A percentile compares a stretch with the other conserved stretches of the same genome.
Conservation (phyloP, 2,888 invertebrate genomes). For the Acleris literana region DNA sequence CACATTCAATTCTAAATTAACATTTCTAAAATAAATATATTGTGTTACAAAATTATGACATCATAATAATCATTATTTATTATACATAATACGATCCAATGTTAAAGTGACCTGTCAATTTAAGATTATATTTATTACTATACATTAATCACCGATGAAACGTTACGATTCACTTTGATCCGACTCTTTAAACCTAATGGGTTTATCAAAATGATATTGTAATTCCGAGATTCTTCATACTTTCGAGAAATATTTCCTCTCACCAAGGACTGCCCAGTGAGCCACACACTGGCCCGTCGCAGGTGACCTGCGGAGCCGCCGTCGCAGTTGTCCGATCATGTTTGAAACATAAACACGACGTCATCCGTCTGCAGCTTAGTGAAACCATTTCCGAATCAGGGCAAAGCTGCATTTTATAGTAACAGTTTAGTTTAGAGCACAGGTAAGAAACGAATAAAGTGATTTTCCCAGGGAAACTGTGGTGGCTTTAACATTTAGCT, state of each 20-base stretch:
- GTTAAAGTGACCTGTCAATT: conserved; percentile 31
- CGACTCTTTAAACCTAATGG: not conserved
- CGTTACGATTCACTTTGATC: conserved; percentile 21
- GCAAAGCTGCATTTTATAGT: no score
- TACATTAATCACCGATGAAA: not conserved
- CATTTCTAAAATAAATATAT: conserved; percentile 61
- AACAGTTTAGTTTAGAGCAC: no score
- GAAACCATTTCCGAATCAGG: no score
- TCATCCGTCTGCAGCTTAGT: no score
- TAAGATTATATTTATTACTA: conserved; percentile 21
- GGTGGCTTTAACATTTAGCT: no score
- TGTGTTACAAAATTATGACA: conserved; percentile 48
- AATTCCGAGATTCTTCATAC: conserved; percentile 67
- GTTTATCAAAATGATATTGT: conserved; percentile 41
- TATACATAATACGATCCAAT: conserved; percentile 22
- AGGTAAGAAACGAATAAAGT: no score
- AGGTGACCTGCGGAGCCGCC: not conserved
- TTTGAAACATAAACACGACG: no score
- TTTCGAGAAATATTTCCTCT: conserved; percentile 26
- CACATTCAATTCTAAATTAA: conserved; percentile 71
- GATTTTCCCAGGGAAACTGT: no score
- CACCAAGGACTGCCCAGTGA: conserved; percentile 1
- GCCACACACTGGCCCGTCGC: not conserved
- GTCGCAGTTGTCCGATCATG: no score
- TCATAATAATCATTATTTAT: conserved; percentile 38